A percentile compares a stretch with the other conserved stretches of the same genome.
phyloP scores from a whole-genome alignment of 2,113 vertebrate species.

The Irena cyanogastra region DNA sequence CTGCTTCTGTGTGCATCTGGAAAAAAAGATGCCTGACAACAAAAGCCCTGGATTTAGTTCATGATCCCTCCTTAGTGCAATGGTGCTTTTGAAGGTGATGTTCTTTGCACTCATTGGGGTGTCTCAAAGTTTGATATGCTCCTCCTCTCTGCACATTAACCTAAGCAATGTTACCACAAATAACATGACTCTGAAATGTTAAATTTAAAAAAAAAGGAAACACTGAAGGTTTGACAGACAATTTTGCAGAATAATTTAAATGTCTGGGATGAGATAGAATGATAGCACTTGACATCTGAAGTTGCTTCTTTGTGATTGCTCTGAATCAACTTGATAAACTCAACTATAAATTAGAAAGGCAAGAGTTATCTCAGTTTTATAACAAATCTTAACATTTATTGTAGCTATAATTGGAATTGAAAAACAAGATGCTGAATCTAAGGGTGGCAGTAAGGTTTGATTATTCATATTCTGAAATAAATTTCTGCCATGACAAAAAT shows the following conservation, averaged over 20 bases:
- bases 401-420: not conserved
- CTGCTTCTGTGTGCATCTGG: not conserved
- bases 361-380: not conserved
- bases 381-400: not conserved
- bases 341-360: not conserved
- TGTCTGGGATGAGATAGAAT: not conserved
- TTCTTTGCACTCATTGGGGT: not conserved
- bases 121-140: not conserved
- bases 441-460: not conserved
- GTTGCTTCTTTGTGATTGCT: not conserved
- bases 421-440: not conserved
- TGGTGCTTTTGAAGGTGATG: not conserved
- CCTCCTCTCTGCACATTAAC: not conserved
- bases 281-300: not conserved
- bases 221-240: not conserved
- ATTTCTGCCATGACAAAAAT: not conserved
- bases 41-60: not conserved
- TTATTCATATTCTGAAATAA: not conserved
- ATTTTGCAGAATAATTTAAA: not conserved
- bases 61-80: not conserved
- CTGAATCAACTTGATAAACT: constrained; percentile 2
- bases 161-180: not conserved
- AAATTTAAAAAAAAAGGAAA: not conserved
- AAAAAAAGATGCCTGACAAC: not conserved
- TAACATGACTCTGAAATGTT: not conserved